Evolutionary conservation across 2,113 vertebrate genomes (phyloP).

Genomic region (Bos javanicus): DNA sequence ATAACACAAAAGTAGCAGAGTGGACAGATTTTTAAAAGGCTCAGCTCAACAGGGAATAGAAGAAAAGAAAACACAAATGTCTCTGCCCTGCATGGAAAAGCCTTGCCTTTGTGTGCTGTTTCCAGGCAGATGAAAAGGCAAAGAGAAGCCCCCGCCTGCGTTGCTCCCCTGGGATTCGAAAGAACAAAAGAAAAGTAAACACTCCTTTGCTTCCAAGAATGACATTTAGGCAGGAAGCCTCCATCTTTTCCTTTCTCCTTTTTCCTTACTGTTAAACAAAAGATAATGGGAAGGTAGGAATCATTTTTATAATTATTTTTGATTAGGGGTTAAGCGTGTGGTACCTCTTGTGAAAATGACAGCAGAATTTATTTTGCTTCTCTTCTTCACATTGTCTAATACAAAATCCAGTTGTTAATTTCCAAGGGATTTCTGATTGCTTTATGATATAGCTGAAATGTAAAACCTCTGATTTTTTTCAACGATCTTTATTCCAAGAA

Average conservation of each 20-base stretch:
- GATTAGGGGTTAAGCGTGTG: neutral
- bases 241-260: neutral
- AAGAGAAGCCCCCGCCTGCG: neutral
- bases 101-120: constrained; percentile 32
- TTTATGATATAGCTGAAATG: neutral
- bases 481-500: neutral
- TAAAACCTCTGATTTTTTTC: neutral
- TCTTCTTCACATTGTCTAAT: neutral
- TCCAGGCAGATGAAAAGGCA: constrained; percentile 46
- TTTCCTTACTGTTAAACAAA: neutral
- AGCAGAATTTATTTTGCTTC: neutral
- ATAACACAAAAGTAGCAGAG: constrained; percentile 13
- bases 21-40: constrained; percentile 23
- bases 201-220: constrained; percentile 26
- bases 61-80: neutral
- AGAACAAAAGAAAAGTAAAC: constrained; percentile 58
- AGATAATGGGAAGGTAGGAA: neutral
- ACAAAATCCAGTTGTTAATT: neutral
- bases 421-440: neutral
- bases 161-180: neutral
- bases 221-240: neutral
- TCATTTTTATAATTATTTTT: neutral
- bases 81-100: neutral
- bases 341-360: neutral
- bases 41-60: constrained; percentile 28